Evolutionary conservation across 2,113 vertebrate species (phyloP).

Genomic region (Crotalus tigris): DNA sequence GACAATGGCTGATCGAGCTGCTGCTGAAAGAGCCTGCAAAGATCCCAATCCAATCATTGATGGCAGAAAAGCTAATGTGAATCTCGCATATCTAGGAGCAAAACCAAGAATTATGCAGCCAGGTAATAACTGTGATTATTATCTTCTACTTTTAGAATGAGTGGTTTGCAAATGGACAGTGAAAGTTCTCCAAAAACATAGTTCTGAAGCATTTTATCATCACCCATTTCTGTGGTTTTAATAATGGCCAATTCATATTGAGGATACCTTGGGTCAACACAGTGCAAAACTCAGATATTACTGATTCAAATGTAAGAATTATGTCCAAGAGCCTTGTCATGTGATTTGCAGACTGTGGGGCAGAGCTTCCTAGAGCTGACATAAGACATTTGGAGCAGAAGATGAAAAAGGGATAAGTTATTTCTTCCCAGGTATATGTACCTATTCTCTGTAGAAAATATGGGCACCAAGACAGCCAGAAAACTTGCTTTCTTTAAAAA

Average conservation of each 20-base stretch:
- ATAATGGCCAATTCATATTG: background rate
- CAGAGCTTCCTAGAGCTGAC: too few relatives aligned
- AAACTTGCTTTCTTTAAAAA: background rate
- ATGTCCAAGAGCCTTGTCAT: background rate
- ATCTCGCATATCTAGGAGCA: conserved; percentile 96
- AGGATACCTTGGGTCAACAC: background rate
- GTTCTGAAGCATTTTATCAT: background rate
- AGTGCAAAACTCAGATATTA: background rate
- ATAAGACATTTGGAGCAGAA: background rate
- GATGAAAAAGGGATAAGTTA: background rate
- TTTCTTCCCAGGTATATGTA: background rate
- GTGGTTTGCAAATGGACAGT: background rate
- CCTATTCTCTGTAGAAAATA: background rate
- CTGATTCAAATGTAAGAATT: background rate
- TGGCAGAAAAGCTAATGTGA: conserved; percentile 98
- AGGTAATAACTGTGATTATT: conserved; percentile 74
- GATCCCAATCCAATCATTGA: conserved; percentile 99
- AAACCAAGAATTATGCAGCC: conserved; percentile 98
- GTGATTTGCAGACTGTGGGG: background rate
- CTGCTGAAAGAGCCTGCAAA: conserved; percentile 95
- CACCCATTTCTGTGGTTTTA: background rate
- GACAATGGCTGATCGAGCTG: conserved; percentile 95
- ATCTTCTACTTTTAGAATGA: background rate
- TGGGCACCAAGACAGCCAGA: background rate
- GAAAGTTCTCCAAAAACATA: background rate